Evolutionary conservation across 1,140 invertebrate genomes (phyloP), one percentile per base, ranked within the genome.

Genomic region (Galleria mellonella): DNA sequence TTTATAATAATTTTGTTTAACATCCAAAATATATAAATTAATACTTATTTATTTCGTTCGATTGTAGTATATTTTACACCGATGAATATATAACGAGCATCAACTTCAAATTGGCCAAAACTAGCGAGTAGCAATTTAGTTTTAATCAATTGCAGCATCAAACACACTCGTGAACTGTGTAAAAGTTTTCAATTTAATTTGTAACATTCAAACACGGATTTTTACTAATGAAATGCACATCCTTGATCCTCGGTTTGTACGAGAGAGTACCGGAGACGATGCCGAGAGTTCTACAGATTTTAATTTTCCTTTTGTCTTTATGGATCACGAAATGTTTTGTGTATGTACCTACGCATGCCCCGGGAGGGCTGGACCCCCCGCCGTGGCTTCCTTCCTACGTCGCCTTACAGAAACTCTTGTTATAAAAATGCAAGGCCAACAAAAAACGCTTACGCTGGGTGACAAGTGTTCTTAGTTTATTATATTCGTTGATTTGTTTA

Each of bases 291-390:
- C 62, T 64, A 76, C 62, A 76, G 64, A 76, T 71, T 74, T 78
- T 71, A 76, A 76, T 70, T 73, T 74, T 81, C 58, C 72, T 84
- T 84, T 84, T 84, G 81, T 82, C 73, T 83, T 81, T 79, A 63
- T 75, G 72, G 74, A 81, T 82, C 77, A 84, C 77, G 81, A 78
- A 74, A 79, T 74, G 76, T 79, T 81, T 79, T 83, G 75, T 81
- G 73, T 81, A 65, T 23, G 17, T 23, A 23, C 17, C 17, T 76
- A 72, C 63, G 68, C 47, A 55, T 51, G 42, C 76, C 71, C 64
- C 76, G 55, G 76, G 79, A 63, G 62, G 55, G 42, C 59, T 51
- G 55, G 70, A 71, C 77, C 79, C 72, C 79, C 79, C 68, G 75
- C 69, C 48, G 76, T 15, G 77, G 63, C 63, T 76, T 81, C 76